phyloP scores from a whole-genome alignment of 2,888 invertebrate species.

The Lycaena phlaeas region DNA sequence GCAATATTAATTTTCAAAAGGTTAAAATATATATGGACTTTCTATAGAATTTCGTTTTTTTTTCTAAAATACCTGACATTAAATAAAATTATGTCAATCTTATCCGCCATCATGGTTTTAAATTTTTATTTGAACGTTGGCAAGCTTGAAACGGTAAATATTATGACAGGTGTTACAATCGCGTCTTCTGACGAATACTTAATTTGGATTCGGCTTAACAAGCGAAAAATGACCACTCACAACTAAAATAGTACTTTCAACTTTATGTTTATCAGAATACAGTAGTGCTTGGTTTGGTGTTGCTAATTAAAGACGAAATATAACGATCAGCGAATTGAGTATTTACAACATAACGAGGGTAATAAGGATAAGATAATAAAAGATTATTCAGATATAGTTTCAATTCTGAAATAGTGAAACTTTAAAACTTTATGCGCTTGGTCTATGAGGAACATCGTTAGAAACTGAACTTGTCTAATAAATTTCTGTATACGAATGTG shows the following conservation, averaged over 20 bases:
- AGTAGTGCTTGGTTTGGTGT: background rate
- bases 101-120: too few species aligned
- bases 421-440: too few species aligned
- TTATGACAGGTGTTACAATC: background rate
- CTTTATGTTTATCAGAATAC: background rate
- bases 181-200: background rate
- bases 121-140: background rate
- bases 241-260: conserved; percentile 1
- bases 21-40: too few species aligned
- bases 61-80: too few species aligned
- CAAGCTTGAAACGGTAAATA: background rate
- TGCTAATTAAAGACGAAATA: conserved; percentile 1
- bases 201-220: background rate
- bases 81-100: too few species aligned
- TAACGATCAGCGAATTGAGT: background rate
- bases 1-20: too few species aligned
- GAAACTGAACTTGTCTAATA: too few species aligned
- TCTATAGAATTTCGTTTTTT: too few species aligned
- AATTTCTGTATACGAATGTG: too few species aligned
- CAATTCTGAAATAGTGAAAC: too few species aligned
- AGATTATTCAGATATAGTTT: conserved; percentile 36
- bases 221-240: background rate
- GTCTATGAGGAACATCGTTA: too few species aligned
- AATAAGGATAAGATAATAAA: background rate
- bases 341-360: background rate